Percentiles rank a stretch among this genome's conserved stretches.
These are phyloP conservation scores for Tetragnatha montana DNA, from an alignment of 2,888 invertebrate species.

Conservation along the genomic window DNA sequence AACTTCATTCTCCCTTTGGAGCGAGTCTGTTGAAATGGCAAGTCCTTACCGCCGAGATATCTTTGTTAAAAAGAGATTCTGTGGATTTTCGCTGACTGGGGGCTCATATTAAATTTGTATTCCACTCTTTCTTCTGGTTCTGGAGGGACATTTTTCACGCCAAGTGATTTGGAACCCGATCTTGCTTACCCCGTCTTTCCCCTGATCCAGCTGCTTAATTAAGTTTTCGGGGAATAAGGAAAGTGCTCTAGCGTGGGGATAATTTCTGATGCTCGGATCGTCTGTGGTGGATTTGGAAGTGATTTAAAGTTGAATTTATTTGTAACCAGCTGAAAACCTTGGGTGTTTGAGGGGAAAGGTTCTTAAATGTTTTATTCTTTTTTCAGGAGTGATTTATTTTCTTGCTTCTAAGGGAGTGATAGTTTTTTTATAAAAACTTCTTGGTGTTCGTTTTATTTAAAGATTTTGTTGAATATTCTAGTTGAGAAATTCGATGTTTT, in stretches of 20 bases:
- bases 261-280: too few relatives aligned
- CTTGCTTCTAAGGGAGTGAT: too few relatives aligned
- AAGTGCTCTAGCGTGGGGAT: neutral
- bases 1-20: neutral
- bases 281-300: too few relatives aligned
- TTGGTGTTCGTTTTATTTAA: too few relatives aligned
- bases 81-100: conserved; percentile 31
- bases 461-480: too few relatives aligned
- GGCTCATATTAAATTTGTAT: conserved; percentile 29
- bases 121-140: neutral
- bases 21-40: neutral
- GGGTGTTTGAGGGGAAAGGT: too few relatives aligned
- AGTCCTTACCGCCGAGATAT: neutral
- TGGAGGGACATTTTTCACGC: neutral
- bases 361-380: too few relatives aligned
- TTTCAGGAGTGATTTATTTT: too few relatives aligned
- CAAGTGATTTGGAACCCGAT: neutral
- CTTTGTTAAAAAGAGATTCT: conserved; percentile 16
- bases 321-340: too few relatives aligned
- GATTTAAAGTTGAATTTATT: too few relatives aligned
- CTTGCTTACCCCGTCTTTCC: neutral
- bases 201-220: neutral
- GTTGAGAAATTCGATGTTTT: too few relatives aligned
- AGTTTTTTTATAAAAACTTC: too few relatives aligned
- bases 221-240: neutral